Conservation (phyloP, 2,888 invertebrate species). For the Cremastobaeus sp. region DNA sequence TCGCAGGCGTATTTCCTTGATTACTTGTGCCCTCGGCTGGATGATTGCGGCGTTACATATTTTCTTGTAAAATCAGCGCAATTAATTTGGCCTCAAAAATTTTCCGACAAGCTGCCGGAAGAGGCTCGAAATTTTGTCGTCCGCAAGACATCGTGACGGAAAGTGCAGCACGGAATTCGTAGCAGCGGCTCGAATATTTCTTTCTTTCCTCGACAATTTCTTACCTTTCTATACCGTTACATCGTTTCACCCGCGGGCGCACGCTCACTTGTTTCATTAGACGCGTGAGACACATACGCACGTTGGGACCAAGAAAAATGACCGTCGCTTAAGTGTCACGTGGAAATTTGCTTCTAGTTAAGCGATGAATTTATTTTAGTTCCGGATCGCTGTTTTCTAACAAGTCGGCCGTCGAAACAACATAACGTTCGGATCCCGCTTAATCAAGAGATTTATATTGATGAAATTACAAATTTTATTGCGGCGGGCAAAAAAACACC, state of each 20-base stretch:
- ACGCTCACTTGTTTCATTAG: slow-evolving; percentile 53
- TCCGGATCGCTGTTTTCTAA: slow-evolving; percentile 20
- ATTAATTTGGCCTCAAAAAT: slow-evolving; percentile 27
- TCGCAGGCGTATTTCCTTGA: no score
- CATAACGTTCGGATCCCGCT: no score
- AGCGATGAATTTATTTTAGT: slow-evolving; percentile 40
- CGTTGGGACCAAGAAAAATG: slow-evolving; percentile 28
- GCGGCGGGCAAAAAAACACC: no score
- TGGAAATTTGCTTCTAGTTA: slow-evolving; percentile 48
- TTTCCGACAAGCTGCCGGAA: slow-evolving; percentile 34
- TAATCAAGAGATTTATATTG: no score
- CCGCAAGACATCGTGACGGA: slow-evolving; percentile 28
- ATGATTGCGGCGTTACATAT: no score
- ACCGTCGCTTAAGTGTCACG: slow-evolving; percentile 39
- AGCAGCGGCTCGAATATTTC: slow-evolving; percentile 26
- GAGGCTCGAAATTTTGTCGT: slow-evolving; percentile 22
- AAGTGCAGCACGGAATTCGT: slow-evolving; percentile 40
- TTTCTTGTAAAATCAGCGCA: no score
- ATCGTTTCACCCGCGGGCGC: slow-evolving; percentile 45
- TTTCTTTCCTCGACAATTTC: slow-evolving; percentile 38
- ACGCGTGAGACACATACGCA: slow-evolving; percentile 38
- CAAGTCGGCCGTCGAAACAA: no score
- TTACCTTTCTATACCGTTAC: slow-evolving; percentile 54
- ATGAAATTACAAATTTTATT: no score
- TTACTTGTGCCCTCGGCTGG: no score